Conservation (phyloP, 2,113 vertebrate species). For the Hippopotamus amphibius region DNA sequence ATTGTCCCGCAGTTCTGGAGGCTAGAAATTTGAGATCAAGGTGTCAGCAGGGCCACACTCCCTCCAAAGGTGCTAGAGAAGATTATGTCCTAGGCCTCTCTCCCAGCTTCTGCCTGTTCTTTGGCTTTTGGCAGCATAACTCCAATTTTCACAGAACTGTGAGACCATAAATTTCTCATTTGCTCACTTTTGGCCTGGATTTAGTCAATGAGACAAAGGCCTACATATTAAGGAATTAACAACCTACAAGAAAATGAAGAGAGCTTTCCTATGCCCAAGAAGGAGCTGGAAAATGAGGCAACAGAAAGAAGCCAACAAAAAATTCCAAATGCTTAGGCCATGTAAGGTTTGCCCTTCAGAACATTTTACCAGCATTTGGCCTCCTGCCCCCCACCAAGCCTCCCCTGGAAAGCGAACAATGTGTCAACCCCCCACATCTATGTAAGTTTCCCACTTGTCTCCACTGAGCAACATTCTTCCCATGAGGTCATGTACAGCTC, state of each 20-base stretch:
- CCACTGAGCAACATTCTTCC: slow-evolving; percentile 30
- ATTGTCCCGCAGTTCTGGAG: neutral
- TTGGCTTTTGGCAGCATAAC: neutral
- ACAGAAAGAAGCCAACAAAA: slow-evolving; percentile 40
- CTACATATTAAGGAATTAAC: slow-evolving; percentile 10
- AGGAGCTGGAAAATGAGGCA: neutral
- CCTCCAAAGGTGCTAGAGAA: neutral
- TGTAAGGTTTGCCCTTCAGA: neutral
- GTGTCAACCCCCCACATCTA: neutral
- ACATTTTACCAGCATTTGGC: neutral
- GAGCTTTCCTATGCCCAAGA: neutral
- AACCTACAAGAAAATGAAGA: neutral
- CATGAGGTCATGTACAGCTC: slow-evolving; percentile 19
- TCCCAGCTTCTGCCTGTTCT: neutral
- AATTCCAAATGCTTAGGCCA: slow-evolving; percentile 16
- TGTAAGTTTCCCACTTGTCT: neutral
- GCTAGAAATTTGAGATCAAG: neutral
- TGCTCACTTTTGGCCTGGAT: neutral
- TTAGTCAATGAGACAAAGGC: slow-evolving; percentile 47
- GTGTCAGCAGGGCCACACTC: neutral
- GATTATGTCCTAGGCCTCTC: neutral
- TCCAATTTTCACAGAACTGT: neutral
- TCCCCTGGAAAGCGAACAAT: neutral
- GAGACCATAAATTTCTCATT: neutral
- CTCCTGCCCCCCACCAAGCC: no score